Base-by-base conservation (phyloP, 1,140 invertebrate genomes). In the Drosophila willistoni region DNA sequence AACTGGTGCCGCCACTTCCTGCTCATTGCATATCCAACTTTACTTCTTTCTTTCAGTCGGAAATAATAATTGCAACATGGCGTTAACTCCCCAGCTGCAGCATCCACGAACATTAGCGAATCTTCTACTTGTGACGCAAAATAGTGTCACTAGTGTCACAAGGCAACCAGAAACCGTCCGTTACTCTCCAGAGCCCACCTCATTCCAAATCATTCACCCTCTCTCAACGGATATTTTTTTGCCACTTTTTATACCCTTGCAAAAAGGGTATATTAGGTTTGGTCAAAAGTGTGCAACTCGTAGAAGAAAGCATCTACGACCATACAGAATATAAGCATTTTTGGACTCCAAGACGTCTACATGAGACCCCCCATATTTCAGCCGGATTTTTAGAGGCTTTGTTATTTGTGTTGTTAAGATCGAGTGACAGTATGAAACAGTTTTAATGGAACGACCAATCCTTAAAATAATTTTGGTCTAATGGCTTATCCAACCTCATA, bases 41-140 rank as follows among this genome's bases (percentile, higher is more conserved):
- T 84, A 84, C 81, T 80, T 87, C 78, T 82, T 73, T 77, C 84
- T 87, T 79, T 77, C 73, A 87, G 77, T 71, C 80, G 84, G 84
- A 87, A 84, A 89, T 87, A 87, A 89, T 87, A 87, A 87, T 87
- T 87, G 84, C 84, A 84, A 80, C 80, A 80, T 89, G 80, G 84
- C 80, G 71, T 70, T 79, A 71, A 56, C 77, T 81, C 72, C 75
- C 65, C 77, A 71, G 56, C 14, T 55, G 63, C 62, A 41, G 59
- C 59, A 47, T 73, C 64, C 72, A 72, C 62, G 78, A 65, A 63
- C 82, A 86, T 86, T 87, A 82, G 79, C 62, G 65, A 76, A 62
- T 77, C 72, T 77, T 69, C 79, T 77, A 77, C 74, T 72, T 77
- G 66, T 76, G 73, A 61, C 73, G 76, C 68, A 71, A 65, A 83